A percentile compares a stretch with the other conserved stretches of the same genome.
Evolutionary conservation across 2,113 vertebrate species (phyloP).

Genomic region (Coptodon rendalli): DNA sequence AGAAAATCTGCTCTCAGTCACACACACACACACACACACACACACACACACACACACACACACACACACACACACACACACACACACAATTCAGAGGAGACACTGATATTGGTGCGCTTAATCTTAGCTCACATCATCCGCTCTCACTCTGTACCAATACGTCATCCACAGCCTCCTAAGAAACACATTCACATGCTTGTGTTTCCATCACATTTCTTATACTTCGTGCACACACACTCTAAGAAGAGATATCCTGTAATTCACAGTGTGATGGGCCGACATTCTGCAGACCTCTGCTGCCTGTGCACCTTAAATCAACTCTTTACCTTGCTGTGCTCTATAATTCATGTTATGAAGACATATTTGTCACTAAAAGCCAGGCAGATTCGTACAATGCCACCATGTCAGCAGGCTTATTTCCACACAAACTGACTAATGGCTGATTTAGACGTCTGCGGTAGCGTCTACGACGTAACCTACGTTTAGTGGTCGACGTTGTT

Average conservation of each 20-base stretch:
- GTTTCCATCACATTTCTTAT: neutral
- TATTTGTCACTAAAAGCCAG: neutral
- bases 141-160: neutral
- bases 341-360: neutral
- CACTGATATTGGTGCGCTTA: neutral
- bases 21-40: neutral
- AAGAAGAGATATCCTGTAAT: neutral
- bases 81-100: neutral
- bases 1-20: too few species aligned
- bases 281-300: neutral
- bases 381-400: neutral
- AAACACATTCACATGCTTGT: neutral
- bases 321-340: fast-evolving
- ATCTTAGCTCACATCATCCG: neutral
- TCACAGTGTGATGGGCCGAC: neutral
- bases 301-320: neutral
- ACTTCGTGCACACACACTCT: neutral
- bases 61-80: neutral
- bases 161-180: neutral
- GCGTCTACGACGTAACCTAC: neutral
- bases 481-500: neutral
- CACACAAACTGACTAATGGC: neutral
- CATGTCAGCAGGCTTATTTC: fast-evolving
- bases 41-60: neutral
- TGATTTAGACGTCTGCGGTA: neutral